Conservation (phyloP, 1,140 invertebrate species). For the Orussus abietinus region DNA sequence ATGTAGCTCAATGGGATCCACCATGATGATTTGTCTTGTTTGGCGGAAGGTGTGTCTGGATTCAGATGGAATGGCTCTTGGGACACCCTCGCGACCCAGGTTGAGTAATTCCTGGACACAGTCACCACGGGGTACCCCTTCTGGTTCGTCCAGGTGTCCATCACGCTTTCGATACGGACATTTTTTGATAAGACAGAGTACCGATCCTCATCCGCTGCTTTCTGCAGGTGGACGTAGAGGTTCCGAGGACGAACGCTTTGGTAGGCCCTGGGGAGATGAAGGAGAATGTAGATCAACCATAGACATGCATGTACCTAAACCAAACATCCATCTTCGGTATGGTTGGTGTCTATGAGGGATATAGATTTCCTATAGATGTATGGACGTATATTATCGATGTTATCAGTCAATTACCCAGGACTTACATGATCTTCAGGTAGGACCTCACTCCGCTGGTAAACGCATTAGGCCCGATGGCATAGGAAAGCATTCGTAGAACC, state of each 20-base stretch:
- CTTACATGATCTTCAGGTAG: no score
- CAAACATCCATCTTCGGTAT: no score
- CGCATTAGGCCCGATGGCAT: no score
- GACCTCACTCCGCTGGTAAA: no score
- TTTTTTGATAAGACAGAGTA: no score
- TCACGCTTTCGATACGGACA: constrained; percentile 40
- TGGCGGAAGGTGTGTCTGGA: neutral
- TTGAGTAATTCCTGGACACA: constrained; percentile 30
- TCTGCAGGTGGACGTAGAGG: constrained; percentile 62
- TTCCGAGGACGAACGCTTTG: constrained; percentile 61
- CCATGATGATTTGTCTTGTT: constrained; percentile 30
- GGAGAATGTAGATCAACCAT: neutral
- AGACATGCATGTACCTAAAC: neutral
- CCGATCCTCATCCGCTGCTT: constrained; percentile 39
- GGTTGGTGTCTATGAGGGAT: no score
- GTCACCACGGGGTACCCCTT: constrained; percentile 63
- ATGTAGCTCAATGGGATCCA: constrained; percentile 46
- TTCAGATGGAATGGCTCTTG: constrained; percentile 24
- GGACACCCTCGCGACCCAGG: constrained; percentile 8
- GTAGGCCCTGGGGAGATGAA: constrained; percentile 36
- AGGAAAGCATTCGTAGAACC: no score
- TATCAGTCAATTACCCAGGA: no score
- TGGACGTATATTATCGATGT: no score
- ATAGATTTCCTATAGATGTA: no score
- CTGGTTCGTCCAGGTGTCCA: constrained; percentile 68